Base-by-base conservation (phyloP, 64 coral and sea anemone genomes). In the Trachythela sp. region DNA sequence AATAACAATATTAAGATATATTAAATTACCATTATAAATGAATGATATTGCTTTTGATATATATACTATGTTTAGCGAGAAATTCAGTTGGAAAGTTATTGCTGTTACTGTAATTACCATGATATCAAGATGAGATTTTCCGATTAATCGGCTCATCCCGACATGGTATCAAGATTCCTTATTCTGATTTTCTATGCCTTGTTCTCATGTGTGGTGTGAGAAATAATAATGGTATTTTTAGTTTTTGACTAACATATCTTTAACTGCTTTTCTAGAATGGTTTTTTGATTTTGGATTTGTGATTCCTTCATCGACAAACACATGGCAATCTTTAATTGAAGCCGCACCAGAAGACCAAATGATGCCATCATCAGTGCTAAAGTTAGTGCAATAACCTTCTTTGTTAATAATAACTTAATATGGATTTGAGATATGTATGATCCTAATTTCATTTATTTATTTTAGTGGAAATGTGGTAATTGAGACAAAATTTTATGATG, bases 201-300 rank as follows among this genome's bases (percentile, higher is more conserved):
- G n/a, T n/a, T n/a, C n/a, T n/a, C n/a, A n/a, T n/a, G n/a, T n/a
- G n/a, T n/a, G n/a, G n/a, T n/a, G n/a, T n/a, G n/a, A n/a, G n/a
- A n/a, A n/a, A n/a, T n/a, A n/a, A n/a, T n/a, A n/a, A 52, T 52
- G 13, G 49, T 52, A 11, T 15, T 20, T 52, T 20, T 15, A 52
- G 49, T 20, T 15, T 52, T 49, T 52, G 49, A 52, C 49, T 52
- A 15, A 9, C 48, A 9, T 49, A 52, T 20, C 14, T 64, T 64
- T 20, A 64, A 9, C 56, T 64, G 4, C 11, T 45, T 6, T 86
- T 13, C 36, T 75, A 99, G 96, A 99, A 75, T 99, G 96, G 96
- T 99, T 91, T 90, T 99, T 99, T 93, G 93, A 99, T 91, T 99
- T 99, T 93, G 96, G 96, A 77, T 99, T 99, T 93, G 96, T 99